Base-by-base conservation (phyloP, 1,140 invertebrate genomes). In the Diorhabda elongata region DNA sequence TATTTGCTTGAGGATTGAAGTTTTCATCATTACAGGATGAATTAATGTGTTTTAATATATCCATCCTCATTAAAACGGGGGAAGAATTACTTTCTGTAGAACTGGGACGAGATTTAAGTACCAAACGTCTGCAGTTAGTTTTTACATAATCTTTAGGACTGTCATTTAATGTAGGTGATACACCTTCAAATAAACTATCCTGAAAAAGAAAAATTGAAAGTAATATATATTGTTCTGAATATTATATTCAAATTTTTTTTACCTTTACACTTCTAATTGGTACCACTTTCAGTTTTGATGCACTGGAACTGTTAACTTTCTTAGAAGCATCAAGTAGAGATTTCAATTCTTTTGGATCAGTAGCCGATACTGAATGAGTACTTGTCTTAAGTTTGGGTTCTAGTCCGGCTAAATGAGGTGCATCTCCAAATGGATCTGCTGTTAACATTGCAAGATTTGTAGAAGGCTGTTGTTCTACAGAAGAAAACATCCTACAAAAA, bases 291-390 rank as follows among this genome's bases (percentile, higher is more conserved):
- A 75, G 64, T 61, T 71, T 75, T 4, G 69, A 61, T 58, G 45
- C 66, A 42, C 66, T 71, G 3, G 70, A 64, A 26, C 67, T 61
- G 63, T 73, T 68, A 7, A 75, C 68, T 47, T 72, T 76, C 60
- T 77, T 77, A 9, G 70, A 73, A 42, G 69, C 68, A 58, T 78
- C 74, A 4, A 78, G 64, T 52, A 78, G 58, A 5, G 70, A 63
- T 61, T 74, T 75, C 5, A 76, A 66, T 65, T 78, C 75, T 60
- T 70, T 72, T 5, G 76, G 75, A 66, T 78, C 73, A 0, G 75
- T 76, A 4, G 75, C 71, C 41, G 69, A 73, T 6, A 73, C 66
- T 2, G 69, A 67, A 42, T 67, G 62, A 44, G 45, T 59, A 47
- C 61, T 61, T 3, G 65, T 63, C 43, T 68, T 69, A 3, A 70